These are phyloP conservation scores for Drosophila malerkotliana DNA, from an alignment of 1,140 invertebrate species.

Conservation along the genomic window DNA sequence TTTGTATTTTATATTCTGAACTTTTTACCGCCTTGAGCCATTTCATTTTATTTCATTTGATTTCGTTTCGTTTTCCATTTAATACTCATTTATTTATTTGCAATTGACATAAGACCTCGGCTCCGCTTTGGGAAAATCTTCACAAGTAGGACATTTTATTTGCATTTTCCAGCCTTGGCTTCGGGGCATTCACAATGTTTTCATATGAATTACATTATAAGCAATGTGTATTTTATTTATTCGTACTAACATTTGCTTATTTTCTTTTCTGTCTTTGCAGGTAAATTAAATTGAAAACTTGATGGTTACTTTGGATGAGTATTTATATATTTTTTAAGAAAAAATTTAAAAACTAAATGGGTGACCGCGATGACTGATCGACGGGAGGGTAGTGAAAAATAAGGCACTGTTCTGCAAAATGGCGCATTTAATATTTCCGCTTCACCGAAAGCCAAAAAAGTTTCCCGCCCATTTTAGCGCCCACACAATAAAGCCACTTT, in stretches of 20 bases:
- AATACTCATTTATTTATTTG: conserved; percentile 60
- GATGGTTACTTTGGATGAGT: neutral
- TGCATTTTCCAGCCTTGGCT: neutral
- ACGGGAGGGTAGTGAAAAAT: conserved; percentile 70
- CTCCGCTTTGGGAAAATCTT: neutral
- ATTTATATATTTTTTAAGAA: neutral
- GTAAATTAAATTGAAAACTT: conserved; percentile 16
- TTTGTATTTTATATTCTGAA: too few relatives aligned
- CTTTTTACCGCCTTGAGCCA: conserved; percentile 14
- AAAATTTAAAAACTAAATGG: neutral
- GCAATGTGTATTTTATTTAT: neutral
- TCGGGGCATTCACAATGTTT: neutral
- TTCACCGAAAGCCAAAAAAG: conserved; percentile 48
- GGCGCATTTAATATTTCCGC: conserved; percentile 79
- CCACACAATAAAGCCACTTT: conserved; percentile 10
- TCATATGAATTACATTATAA: neutral
- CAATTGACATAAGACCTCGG: conserved; percentile 2
- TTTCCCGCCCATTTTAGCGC: conserved; percentile 2
- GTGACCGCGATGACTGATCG: conserved; percentile 44
- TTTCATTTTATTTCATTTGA: conserved; percentile 29
- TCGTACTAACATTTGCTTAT: conserved; percentile 2
- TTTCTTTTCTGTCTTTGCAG: conserved; percentile 17
- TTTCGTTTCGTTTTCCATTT: conserved; percentile 32
- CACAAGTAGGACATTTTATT: neutral
- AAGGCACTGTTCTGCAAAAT: conserved; percentile 72